Conservation (phyloP, 2,113 vertebrate species). For the Girardinichthys multiradiatus region DNA sequence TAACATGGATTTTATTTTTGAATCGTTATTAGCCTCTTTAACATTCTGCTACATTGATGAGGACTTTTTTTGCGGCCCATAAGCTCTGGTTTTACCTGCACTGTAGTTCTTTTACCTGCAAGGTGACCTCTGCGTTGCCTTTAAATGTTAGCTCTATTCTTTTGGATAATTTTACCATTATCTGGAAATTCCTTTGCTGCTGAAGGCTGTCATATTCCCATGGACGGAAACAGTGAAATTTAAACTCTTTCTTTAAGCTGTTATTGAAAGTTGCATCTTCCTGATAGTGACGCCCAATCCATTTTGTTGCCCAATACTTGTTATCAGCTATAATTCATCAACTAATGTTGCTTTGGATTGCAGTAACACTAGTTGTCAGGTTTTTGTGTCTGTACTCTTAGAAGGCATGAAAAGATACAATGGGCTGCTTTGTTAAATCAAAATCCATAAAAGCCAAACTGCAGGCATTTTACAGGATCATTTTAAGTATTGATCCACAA, state of each 20-base stretch:
- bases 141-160: not conserved
- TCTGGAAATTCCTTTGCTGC: not conserved
- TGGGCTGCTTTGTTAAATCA: not conserved
- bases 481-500: not conserved
- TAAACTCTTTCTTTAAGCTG: not conserved
- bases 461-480: not conserved
- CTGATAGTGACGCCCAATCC: not conserved
- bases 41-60: not conserved
- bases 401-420: not conserved
- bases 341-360: not conserved
- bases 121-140: constrained; percentile 35
- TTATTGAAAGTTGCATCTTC: no score
- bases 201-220: not conserved
- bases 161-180: constrained; percentile 10
- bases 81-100: not conserved
- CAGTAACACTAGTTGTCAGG: not conserved
- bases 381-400: not conserved
- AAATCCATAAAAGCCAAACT: not conserved
- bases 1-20: not conserved
- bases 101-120: not conserved
- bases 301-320: not conserved
- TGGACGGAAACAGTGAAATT: not conserved
- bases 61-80: not conserved
- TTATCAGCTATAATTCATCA: not conserved
- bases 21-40: not conserved